These are phyloP conservation scores for Dolichoris vasculosae DNA, from an alignment of 1,140 invertebrate species.

Conservation along the genomic window DNA sequence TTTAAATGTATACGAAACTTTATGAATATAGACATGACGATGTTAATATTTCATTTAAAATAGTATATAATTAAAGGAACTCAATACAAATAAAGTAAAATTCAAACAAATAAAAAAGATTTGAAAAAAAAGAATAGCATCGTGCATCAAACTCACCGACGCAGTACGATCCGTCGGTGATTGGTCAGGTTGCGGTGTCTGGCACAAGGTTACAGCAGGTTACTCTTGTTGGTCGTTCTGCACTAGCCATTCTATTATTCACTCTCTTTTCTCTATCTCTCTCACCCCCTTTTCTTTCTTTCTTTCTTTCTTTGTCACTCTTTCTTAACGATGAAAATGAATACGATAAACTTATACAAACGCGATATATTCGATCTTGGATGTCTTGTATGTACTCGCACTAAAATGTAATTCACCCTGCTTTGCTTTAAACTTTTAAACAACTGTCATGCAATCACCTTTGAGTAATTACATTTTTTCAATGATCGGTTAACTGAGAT, in stretches of 20 bases:
- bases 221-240: background rate
- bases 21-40: no score
- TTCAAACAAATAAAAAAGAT: background rate
- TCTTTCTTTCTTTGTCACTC: background rate
- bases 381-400: background rate
- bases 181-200: background rate
- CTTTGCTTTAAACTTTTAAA: no score
- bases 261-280: background rate
- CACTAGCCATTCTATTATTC: slow-evolving; percentile 2
- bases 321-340: background rate
- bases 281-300: background rate
- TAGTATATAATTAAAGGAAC: no score
- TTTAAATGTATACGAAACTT: no score
- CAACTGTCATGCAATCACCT: no score
- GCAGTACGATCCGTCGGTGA: slow-evolving; percentile 1
- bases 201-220: background rate
- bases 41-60: no score
- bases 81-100: background rate
- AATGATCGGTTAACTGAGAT: no score
- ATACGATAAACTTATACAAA: background rate
- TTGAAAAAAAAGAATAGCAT: background rate
- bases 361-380: background rate
- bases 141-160: slow-evolving; percentile 24
- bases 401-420: background rate
- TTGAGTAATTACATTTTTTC: no score